These are phyloP conservation scores for Xenus cinereus DNA, from an alignment of 2,113 vertebrate genomes.

Conservation along the genomic window DNA sequence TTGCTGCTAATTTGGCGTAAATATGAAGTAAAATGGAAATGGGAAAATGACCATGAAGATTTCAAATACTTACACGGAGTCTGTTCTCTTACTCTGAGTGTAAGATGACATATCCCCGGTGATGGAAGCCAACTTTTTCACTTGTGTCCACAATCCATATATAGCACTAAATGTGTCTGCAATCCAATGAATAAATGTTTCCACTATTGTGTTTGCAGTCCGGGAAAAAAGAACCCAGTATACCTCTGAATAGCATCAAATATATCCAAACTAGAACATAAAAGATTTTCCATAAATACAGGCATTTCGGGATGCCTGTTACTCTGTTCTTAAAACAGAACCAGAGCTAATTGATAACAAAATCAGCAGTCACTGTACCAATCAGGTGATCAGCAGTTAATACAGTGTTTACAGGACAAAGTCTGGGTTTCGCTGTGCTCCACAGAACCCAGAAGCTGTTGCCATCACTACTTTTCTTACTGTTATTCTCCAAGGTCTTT, in stretches of 20 bases:
- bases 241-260: background rate
- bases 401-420: background rate
- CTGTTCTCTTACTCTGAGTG: background rate
- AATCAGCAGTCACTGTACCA: background rate
- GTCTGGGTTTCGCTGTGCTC: background rate
- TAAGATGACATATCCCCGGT: background rate
- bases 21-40: background rate
- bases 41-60: background rate
- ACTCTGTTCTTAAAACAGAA: background rate
- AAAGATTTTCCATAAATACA: background rate
- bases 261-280: background rate
- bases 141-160: background rate
- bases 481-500: background rate
- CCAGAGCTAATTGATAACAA: background rate
- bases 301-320: background rate
- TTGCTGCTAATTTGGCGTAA: background rate
- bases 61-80: background rate
- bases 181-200: background rate
- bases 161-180: background rate
- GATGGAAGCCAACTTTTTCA: background rate
- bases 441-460: background rate
- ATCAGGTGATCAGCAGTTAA: background rate
- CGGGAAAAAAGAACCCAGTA: background rate
- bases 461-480: background rate
- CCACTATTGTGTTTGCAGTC: background rate